These are phyloP conservation scores for Bucco capensis DNA, from an alignment of 2,113 vertebrate genomes.

Conservation along the genomic window DNA sequence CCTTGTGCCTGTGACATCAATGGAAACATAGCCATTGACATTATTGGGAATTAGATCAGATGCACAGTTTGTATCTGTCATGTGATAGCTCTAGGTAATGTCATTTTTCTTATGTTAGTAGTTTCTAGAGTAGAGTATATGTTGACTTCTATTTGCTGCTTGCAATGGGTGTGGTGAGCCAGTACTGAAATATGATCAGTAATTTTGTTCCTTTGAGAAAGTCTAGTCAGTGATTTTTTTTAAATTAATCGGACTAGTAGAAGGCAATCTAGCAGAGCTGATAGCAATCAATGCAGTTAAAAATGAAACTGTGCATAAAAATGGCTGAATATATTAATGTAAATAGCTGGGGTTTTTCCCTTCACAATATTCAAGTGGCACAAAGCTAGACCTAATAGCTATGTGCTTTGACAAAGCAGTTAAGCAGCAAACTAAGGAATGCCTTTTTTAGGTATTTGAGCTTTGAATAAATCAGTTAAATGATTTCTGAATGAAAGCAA, in stretches of 20 bases:
- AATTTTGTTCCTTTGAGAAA: slow-evolving; percentile 29
- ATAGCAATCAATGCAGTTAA: slow-evolving; percentile 64
- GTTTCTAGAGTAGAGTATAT: background rate
- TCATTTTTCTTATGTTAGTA: background rate
- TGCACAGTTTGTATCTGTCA: background rate
- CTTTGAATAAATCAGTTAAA: background rate
- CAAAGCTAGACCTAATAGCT: slow-evolving; percentile 47
- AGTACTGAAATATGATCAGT: background rate
- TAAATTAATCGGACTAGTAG: slow-evolving; percentile 37
- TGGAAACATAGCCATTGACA: background rate
- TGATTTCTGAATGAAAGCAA: background rate
- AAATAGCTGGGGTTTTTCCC: slow-evolving; percentile 9
- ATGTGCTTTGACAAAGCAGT: slow-evolving; percentile 43
- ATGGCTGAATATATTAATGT: slow-evolving; percentile 38
- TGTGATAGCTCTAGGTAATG: background rate
- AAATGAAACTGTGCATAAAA: slow-evolving; percentile 46
- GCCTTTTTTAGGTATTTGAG: slow-evolving; percentile 21
- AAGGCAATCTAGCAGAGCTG: slow-evolving; percentile 43
- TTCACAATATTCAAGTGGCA: slow-evolving; percentile 14
- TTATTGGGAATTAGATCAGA: background rate
- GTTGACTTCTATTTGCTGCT: background rate
- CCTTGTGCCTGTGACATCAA: background rate
- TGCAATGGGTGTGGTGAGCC: background rate
- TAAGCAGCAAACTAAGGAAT: slow-evolving; percentile 43
- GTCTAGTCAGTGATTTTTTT: background rate